Evolutionary conservation across 1,140 invertebrate species (phyloP).

Genomic region (Maniola jurtina): DNA sequence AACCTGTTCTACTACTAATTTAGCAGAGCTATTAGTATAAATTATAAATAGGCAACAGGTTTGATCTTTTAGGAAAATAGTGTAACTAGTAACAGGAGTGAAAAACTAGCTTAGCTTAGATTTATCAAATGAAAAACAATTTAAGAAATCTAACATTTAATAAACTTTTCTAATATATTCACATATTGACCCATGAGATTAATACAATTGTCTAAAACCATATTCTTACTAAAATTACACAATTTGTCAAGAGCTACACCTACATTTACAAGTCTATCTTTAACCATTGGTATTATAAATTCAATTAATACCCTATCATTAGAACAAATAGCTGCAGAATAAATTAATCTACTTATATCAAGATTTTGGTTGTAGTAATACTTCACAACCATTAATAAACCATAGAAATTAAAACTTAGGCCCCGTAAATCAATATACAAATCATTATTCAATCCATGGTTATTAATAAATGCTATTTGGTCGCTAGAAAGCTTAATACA

Average conservation of each 20-base stretch:
- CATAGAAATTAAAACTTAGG: slow-evolving; percentile 79
- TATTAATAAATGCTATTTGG: slow-evolving; percentile 73
- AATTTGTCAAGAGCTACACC: slow-evolving; percentile 53
- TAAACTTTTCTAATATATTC: slow-evolving; percentile 71
- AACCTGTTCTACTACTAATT: too few species aligned
- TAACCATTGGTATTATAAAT: slow-evolving; percentile 62
- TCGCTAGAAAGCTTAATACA: slow-evolving; percentile 51
- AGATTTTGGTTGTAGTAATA: slow-evolving; percentile 58
- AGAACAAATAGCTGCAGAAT: slow-evolving; percentile 64
- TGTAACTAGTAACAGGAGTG: too few species aligned
- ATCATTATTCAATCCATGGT: slow-evolving; percentile 73
- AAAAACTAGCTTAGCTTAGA: too few species aligned
- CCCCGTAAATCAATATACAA: slow-evolving; percentile 79
- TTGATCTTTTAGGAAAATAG: too few species aligned
- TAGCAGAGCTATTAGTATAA: too few species aligned
- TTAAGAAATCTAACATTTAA: slow-evolving; percentile 59
- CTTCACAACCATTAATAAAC: slow-evolving; percentile 64
- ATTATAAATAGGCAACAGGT: too few species aligned
- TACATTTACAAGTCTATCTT: slow-evolving; percentile 47
- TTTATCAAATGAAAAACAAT: not conserved
- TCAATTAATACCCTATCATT: slow-evolving; percentile 61
- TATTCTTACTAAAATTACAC: slow-evolving; percentile 46
- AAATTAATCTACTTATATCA: slow-evolving; percentile 64
- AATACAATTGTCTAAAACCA: slow-evolving; percentile 66
- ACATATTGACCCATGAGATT: slow-evolving; percentile 66